Conservation (phyloP, 2,888 invertebrate genomes). For the Athripsodes cinereus region DNA sequence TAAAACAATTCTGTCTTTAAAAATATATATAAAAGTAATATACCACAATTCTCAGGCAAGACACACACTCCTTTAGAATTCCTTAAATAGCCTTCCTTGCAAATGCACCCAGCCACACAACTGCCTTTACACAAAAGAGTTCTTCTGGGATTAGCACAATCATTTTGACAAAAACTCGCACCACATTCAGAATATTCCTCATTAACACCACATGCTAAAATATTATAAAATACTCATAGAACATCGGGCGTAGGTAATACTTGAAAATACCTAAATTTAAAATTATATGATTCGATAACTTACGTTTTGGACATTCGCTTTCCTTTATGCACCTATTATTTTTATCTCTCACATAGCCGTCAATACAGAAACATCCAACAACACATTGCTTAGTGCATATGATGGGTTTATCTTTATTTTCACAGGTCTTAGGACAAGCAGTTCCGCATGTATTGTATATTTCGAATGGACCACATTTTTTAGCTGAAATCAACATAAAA, state of each 20-base stretch:
- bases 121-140: neutral
- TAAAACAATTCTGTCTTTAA: too few relatives aligned
- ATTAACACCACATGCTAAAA: neutral
- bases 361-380: conserved; percentile 18
- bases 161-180: conserved; percentile 1
- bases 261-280: too few relatives aligned
- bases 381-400: conserved; percentile 6
- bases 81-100: conserved; percentile 10
- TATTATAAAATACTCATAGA: too few relatives aligned
- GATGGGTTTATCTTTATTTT: conserved; percentile 5
- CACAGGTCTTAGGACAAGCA: conserved; percentile 15
- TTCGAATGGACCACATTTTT: conserved; percentile 10
- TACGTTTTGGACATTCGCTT: neutral
- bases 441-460: conserved; percentile 15
- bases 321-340: conserved; percentile 5
- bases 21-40: too few relatives aligned
- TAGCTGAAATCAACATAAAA: neutral
- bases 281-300: too few relatives aligned
- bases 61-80: neutral
- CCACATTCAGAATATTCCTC: conserved; percentile 11
- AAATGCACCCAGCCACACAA: conserved; percentile 9
- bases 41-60: too few relatives aligned
- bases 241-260: too few relatives aligned
- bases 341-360: conserved; percentile 17
- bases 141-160: neutral